Evolutionary conservation across 2,113 vertebrate species (phyloP).

Genomic region (Accipiter virgatus): DNA sequence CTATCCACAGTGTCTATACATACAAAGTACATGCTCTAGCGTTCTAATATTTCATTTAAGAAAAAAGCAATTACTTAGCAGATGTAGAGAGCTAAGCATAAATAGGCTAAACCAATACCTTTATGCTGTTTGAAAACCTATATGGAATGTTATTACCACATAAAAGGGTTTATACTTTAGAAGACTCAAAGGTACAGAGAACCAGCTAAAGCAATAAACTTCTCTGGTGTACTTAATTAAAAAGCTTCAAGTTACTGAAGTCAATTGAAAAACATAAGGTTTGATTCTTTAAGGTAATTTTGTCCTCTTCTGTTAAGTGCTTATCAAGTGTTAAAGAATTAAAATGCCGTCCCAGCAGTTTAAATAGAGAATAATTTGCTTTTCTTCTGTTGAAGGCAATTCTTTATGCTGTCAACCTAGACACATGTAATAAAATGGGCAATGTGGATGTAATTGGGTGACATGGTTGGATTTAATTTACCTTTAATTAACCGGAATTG

Average conservation of each 20-base stretch:
- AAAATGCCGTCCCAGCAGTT: conserved; percentile 50
- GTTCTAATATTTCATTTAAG: conserved; percentile 59
- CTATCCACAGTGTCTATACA: conserved; percentile 28
- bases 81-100: conserved; percentile 50
- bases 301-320: conserved; percentile 55
- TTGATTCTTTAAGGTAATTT: conserved; percentile 69
- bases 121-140: conserved; percentile 50
- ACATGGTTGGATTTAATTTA: conserved; percentile 65
- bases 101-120: conserved; percentile 41
- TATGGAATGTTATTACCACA: conserved; percentile 61
- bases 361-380: conserved; percentile 67
- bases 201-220: conserved; percentile 71
- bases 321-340: conserved; percentile 69
- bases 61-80: conserved; percentile 65
- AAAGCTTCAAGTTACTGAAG: conserved; percentile 67
- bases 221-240: conserved; percentile 68
- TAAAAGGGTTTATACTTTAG: conserved; percentile 60
- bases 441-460: conserved; percentile 58
- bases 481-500: conserved; percentile 57
- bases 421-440: conserved; percentile 58
- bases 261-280: conserved; percentile 62
- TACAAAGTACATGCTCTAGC: conserved; percentile 18
- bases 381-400: conserved; percentile 62
- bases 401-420: conserved; percentile 69
- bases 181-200: conserved; percentile 59